Conservation (phyloP, 2,797 vertebrate species). For the Nyctalus aviator region DNA sequence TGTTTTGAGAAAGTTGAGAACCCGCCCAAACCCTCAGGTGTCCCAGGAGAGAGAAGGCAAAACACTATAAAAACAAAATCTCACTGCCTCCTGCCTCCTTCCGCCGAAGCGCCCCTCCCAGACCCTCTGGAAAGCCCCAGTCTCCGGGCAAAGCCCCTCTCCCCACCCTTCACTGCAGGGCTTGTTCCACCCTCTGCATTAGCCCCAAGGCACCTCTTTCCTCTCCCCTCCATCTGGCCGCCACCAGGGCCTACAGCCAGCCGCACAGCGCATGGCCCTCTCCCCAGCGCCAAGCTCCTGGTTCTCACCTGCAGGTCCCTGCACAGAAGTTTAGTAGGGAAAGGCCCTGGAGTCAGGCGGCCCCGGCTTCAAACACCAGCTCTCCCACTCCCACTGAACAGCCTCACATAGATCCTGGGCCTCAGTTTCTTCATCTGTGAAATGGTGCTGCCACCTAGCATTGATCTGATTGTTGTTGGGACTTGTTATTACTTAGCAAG, state of each 20-base stretch:
- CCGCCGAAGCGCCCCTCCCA: fast-evolving
- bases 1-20: conserved; percentile 63
- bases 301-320: neutral
- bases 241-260: neutral
- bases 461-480: neutral
- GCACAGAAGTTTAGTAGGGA: neutral
- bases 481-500: neutral
- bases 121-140: neutral
- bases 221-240: neutral
- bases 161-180: too few species aligned
- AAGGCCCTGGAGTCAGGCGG: neutral
- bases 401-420: neutral
- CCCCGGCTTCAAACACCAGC: neutral
- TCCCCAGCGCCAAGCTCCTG: neutral
- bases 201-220: neutral
- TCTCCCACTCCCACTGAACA: neutral
- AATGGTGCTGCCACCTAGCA: neutral
- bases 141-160: neutral
- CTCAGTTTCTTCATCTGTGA: neutral
- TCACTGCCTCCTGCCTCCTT: fast-evolving
- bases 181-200: neutral
- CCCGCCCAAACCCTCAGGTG: conserved; percentile 77
- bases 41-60: conserved; percentile 63
- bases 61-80: neutral
- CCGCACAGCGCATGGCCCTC: neutral